Conservation (phyloP, 2,888 invertebrate genomes). For the Amphipoea oculea region DNA sequence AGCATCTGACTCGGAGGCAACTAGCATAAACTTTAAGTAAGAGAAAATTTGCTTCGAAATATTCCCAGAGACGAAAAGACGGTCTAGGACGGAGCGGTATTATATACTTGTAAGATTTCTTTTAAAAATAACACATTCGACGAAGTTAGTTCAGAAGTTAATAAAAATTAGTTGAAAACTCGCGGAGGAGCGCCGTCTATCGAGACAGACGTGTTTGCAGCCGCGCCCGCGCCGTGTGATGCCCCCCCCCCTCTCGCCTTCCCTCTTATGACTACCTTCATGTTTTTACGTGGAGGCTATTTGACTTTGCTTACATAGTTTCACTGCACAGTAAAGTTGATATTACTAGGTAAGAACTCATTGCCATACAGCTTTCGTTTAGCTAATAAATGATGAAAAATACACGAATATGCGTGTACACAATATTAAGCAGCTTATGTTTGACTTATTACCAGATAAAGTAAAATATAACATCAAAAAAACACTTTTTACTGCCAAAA, state of each 20-base stretch:
- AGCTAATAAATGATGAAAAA: background rate
- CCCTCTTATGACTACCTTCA: constrained; percentile 38
- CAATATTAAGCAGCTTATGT: background rate
- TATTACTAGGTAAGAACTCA: background rate
- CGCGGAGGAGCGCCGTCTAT: constrained; percentile 50
- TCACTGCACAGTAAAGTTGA: constrained; percentile 14
- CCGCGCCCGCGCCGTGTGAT: constrained; percentile 38
- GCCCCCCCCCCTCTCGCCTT: background rate
- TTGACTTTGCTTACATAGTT: constrained; percentile 30
- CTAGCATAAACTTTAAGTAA: constrained; percentile 84
- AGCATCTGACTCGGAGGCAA: constrained; percentile 81
- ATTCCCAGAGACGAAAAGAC: constrained; percentile 79
- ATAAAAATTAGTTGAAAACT: constrained; percentile 78
- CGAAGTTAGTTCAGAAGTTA: constrained; percentile 72
- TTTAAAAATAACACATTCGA: constrained; percentile 69
- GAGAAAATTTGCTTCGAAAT: constrained; percentile 83
- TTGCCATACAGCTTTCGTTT: background rate
- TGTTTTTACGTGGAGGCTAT: constrained; percentile 54
- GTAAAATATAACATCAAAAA: too few relatives aligned
- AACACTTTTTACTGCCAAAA: too few relatives aligned
- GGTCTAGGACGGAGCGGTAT: constrained; percentile 77
- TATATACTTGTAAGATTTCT: constrained; percentile 74
- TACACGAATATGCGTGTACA: background rate
- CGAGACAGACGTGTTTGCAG: constrained; percentile 69
- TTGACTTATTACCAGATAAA: too few relatives aligned